Conservation (phyloP, 1,140 invertebrate genomes). For the Brachionus rotundiformis region DNA sequence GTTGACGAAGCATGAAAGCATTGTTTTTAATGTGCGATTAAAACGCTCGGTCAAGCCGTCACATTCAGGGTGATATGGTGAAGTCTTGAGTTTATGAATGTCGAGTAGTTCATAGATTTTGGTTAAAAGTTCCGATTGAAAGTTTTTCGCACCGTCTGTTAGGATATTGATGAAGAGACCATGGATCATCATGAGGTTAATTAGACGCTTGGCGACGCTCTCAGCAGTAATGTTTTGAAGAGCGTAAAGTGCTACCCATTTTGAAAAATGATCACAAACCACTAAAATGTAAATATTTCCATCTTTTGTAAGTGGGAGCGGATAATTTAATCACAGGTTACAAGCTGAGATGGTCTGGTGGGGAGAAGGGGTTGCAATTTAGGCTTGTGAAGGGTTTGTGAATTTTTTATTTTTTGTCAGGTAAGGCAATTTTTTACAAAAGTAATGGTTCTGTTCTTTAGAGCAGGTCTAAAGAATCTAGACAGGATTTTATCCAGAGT, state of each 20-base stretch:
- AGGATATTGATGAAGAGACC: constrained; percentile 16
- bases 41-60: constrained; percentile 34
- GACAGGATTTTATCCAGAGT: not conserved
- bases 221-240: constrained; percentile 34
- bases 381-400: not conserved
- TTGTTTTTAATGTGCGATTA: constrained; percentile 32
- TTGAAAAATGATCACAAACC: constrained; percentile 61
- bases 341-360: not conserved
- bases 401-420: constrained; percentile 45
- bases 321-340: constrained; percentile 53
- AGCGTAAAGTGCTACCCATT: constrained; percentile 59
- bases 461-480: constrained; percentile 14
- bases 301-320: constrained; percentile 53
- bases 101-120: constrained; percentile 41
- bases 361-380: not conserved
- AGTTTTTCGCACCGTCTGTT: constrained; percentile 53
- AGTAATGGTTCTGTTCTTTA: not conserved
- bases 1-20: constrained; percentile 14
- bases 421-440: not conserved
- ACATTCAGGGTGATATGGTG: constrained; percentile 21
- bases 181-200: constrained; percentile 30
- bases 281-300: constrained; percentile 60
- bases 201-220: constrained; percentile 42
- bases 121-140: constrained; percentile 52
- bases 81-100: constrained; percentile 49